Evolutionary conservation across 2,888 invertebrate genomes (phyloP), one percentile per base, ranked within the genome.

Genomic region (Ormyrus nitidulus): DNA sequence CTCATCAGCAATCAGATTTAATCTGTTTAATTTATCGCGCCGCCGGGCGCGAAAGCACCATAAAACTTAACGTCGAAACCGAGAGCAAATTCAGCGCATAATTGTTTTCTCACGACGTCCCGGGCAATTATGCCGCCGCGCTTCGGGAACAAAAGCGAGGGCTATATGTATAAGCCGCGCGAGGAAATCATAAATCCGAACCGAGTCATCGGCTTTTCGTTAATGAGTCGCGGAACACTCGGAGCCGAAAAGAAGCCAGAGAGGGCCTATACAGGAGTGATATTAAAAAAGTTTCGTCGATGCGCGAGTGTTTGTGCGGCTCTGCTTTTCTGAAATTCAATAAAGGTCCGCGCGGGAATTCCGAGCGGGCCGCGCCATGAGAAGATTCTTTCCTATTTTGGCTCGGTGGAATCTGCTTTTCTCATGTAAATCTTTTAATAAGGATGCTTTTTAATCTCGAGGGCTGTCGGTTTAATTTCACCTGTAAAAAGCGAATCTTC

Each of bases 61-160:
- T 10, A 49, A 66, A 65, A 49, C 56, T 65, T 51, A 10, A 49
- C 34, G 7, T 13, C 48, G 44, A 56, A 62, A 74, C 19, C 65
- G 19, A 34, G 34, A 3, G 54, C 51, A 13, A 61, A 69, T 68
- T 53, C 53, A 49, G 7, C 34, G 34, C 34, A 44, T 79, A 75
- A 79, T 79, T 79, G 65, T 75, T 70, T 79, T 75, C 65, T 70
- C 65, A 70, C 69, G 58, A 10, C 46, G 34, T 34, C 34, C 34
- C 34, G 6, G 65, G 53, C 34, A 46, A 34, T 34, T 34, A n/a
- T 13, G 5, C n/a, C 48, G 64, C 64, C n/a, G 7, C 48, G 7
- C 48, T 59, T 6, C 44, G 62, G 6, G 19, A 62, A 9, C 5
- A 11, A 62, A 11, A 62, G 62, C 5, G 5, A 44, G 62, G 1